Percentiles rank a stretch among this genome's conserved stretches.
These are phyloP conservation scores for Chouioia cunea DNA, from an alignment of 2,888 invertebrate genomes.

Conservation along the genomic window DNA sequence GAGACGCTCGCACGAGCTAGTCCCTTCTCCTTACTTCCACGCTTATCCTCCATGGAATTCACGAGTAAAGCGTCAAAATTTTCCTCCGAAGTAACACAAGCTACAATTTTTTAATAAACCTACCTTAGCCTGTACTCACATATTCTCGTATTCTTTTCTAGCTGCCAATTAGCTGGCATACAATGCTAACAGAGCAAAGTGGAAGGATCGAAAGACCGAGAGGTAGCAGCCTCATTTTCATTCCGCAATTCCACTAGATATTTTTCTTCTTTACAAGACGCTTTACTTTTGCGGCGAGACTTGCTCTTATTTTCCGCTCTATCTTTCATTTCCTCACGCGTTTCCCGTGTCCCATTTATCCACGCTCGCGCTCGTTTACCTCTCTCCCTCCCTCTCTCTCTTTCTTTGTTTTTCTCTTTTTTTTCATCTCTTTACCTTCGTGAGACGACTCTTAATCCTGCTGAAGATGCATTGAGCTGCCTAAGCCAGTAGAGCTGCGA, in stretches of 20 bases:
- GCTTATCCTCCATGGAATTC: constrained; percentile 14
- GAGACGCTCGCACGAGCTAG: background rate
- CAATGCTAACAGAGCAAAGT: background rate
- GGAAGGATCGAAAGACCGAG: no score
- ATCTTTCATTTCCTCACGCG: constrained; percentile 39
- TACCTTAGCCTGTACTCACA: background rate
- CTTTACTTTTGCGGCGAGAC: constrained; percentile 14
- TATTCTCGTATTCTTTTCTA: background rate
- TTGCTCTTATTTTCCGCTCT: constrained; percentile 32
- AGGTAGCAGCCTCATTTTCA: constrained; percentile 41
- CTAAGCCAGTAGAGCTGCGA: constrained; percentile 10
- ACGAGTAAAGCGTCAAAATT: constrained; percentile 1
- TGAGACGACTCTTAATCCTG: constrained; percentile 45
- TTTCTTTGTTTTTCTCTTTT: background rate
- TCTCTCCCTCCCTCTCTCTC: constrained; percentile 2
- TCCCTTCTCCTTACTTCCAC: background rate
- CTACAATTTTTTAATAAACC: constrained; percentile 29
- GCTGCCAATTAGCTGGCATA: background rate
- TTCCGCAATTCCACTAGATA: constrained; percentile 37
- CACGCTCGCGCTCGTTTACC: constrained; percentile 25
- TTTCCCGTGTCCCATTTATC: constrained; percentile 31
- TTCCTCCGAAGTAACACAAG: background rate
- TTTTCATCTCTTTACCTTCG: constrained; percentile 27
- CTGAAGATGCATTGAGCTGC: constrained; percentile 31
- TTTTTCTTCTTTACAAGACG: constrained; percentile 43